These are phyloP conservation scores for Syrmaticus mikado DNA, from an alignment of 2,113 vertebrate genomes.

Conservation along the genomic window DNA sequence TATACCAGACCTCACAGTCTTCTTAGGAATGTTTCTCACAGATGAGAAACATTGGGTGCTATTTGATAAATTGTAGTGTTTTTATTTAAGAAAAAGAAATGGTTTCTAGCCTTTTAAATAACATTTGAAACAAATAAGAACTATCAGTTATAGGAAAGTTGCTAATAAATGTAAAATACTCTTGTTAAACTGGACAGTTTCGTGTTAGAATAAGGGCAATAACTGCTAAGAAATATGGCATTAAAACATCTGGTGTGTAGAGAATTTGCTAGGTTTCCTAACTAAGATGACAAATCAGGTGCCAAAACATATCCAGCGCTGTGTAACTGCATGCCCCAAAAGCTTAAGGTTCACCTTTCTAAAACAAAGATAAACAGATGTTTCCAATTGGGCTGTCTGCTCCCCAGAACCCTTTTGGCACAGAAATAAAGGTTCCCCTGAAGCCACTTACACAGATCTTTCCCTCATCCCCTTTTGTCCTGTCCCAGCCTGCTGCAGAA, in stretches of 20 bases:
- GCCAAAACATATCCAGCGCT: neutral
- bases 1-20: neutral
- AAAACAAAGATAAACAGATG: neutral
- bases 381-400: neutral
- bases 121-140: neutral
- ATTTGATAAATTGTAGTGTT: neutral
- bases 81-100: neutral
- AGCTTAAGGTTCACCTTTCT: neutral
- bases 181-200: neutral
- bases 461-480: accelerated
- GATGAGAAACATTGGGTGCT: no score
- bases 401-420: neutral
- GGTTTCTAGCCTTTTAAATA: neutral
- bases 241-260: neutral
- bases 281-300: neutral
- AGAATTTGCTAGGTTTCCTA: neutral
- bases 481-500: no score
- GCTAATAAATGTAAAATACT: neutral
- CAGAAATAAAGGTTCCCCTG: neutral
- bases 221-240: neutral
- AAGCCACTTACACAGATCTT: neutral
- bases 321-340: neutral
- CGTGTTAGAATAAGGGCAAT: neutral
- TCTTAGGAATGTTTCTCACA: neutral
- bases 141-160: neutral